phyloP scores from a whole-genome alignment of 1,140 invertebrate genomes.

The Temnothorax nylanderi region DNA sequence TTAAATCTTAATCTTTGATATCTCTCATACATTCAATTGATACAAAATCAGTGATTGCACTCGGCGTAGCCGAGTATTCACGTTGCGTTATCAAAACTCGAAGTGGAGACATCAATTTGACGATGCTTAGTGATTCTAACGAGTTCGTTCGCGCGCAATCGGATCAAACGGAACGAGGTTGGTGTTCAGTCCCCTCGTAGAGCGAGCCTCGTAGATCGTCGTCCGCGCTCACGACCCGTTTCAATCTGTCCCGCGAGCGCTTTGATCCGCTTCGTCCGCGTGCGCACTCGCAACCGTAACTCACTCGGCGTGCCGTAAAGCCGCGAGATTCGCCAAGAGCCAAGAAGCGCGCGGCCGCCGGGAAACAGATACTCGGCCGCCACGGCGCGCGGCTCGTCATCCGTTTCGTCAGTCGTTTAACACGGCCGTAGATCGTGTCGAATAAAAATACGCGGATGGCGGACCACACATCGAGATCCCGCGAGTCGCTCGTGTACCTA shows the following conservation, averaged over 20 bases:
- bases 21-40: not conserved
- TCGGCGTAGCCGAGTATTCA: not conserved
- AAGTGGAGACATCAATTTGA: slow-evolving; percentile 30
- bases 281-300: slow-evolving; percentile 64
- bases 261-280: slow-evolving; percentile 68
- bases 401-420: slow-evolving; percentile 84
- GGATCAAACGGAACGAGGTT: not conserved
- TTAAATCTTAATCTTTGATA: not conserved
- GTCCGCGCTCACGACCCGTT: slow-evolving; percentile 52
- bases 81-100: not conserved
- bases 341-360: slow-evolving; percentile 13
- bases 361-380: not conserved
- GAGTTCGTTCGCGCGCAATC: slow-evolving; percentile 18
- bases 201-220: slow-evolving; percentile 62
- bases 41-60: not conserved
- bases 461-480: slow-evolving; percentile 77
- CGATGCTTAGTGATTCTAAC: not conserved
- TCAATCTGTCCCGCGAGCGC: slow-evolving; percentile 67
- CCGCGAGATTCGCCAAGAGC: slow-evolving; percentile 21
- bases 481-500: slow-evolving; percentile 36
- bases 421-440: slow-evolving; percentile 80
- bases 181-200: not conserved
- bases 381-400: slow-evolving; percentile 73
- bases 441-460: slow-evolving; percentile 82
- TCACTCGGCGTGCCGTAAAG: slow-evolving; percentile 69